Conservation (phyloP, 2,888 invertebrate species). For the Cataglyphis cursor region DNA sequence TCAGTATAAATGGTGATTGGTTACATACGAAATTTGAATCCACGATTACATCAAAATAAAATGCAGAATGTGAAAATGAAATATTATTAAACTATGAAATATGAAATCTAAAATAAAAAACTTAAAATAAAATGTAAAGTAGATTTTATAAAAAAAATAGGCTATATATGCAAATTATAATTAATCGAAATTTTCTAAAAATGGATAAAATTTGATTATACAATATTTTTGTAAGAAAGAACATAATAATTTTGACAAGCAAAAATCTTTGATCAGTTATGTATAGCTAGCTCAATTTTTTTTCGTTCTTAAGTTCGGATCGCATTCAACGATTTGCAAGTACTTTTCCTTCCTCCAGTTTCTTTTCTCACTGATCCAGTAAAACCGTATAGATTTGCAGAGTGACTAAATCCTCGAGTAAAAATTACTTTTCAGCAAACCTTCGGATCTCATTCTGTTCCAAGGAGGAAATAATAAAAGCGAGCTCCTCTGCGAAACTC, state of each 20-base stretch:
- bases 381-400: slow-evolving; percentile 17
- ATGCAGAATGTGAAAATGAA: not conserved
- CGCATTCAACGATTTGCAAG: slow-evolving; percentile 11
- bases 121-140: not conserved
- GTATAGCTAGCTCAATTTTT: not conserved
- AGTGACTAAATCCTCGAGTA: slow-evolving; percentile 25
- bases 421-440: slow-evolving; percentile 45
- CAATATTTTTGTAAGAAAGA: not conserved
- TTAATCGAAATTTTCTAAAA: not conserved
- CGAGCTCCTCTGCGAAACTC: slow-evolving; percentile 28
- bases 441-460: slow-evolving; percentile 21
- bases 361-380: slow-evolving; percentile 4
- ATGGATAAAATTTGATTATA: not conserved
- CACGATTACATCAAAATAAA: not conserved
- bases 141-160: not conserved
- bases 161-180: not conserved
- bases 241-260: not conserved
- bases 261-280: not conserved
- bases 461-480: slow-evolving; percentile 41
- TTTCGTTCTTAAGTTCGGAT: not conserved
- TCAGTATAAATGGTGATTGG: slow-evolving; percentile 6
- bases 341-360: not conserved
- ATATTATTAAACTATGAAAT: not conserved
- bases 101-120: not conserved
- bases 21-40: not conserved